A percentile compares a stretch with the other conserved stretches of the same genome.
These are phyloP conservation scores for Halocaridina rubra DNA, from an alignment of 2,888 invertebrate species.

Conservation along the genomic window DNA sequence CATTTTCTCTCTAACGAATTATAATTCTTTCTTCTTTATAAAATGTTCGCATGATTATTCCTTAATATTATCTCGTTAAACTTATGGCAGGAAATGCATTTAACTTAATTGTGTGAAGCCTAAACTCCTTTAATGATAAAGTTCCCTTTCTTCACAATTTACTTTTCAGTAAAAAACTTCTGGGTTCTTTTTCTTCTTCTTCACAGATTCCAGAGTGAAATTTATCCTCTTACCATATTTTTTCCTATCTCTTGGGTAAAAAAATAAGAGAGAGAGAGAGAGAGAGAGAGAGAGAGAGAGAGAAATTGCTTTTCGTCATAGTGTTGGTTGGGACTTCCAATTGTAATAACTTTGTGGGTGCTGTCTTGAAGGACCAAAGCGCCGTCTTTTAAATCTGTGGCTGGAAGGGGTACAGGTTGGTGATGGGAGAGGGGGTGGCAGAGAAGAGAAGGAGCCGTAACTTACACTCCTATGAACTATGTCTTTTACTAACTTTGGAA, in stretches of 20 bases:
- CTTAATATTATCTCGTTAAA: too few relatives aligned
- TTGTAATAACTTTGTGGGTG: not conserved
- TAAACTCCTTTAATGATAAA: too few relatives aligned
- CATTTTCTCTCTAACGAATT: too few relatives aligned
- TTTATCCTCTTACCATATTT: slow-evolving; percentile 13
- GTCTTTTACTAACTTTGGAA: slow-evolving; percentile 42
- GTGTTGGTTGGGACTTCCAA: not conserved
- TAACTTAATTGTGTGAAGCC: too few relatives aligned
- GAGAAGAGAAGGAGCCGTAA: not conserved
- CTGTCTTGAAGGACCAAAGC: not conserved
- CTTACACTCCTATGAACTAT: slow-evolving; percentile 28
- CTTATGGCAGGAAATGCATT: too few relatives aligned
- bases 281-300: not conserved
- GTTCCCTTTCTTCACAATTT: too few relatives aligned
- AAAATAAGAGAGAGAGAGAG: not conserved
- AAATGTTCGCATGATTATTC: too few relatives aligned
- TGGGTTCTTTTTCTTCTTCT: too few relatives aligned
- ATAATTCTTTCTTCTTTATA: too few relatives aligned
- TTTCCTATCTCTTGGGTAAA: not conserved
- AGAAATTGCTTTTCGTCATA: not conserved
- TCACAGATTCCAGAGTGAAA: slow-evolving; percentile 3
- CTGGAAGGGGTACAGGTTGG: too few relatives aligned
- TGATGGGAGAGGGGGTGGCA: too few relatives aligned
- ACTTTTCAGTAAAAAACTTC: too few relatives aligned
- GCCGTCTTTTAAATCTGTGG: slow-evolving; percentile 10